Evolutionary conservation across 2,888 invertebrate genomes (phyloP), one percentile per base, ranked within the genome.

Genomic region (Tiliacea aurago): DNA sequence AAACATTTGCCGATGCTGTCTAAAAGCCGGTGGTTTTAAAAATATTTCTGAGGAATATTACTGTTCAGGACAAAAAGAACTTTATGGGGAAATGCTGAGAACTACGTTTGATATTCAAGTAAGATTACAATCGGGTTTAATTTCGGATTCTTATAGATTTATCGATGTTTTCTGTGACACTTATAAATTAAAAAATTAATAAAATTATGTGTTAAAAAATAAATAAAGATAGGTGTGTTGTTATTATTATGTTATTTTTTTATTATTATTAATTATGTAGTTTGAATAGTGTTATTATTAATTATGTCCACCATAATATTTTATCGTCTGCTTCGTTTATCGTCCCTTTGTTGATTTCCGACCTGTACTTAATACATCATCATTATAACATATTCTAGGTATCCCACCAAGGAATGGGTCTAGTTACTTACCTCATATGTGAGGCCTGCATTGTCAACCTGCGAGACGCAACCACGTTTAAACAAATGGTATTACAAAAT

Each of bases 41-140:
- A 86, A 90, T 81, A 87, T 91, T 73, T 87, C 85, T 0, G 70
- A 81, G 0, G 88, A 90, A 82, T 90, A 89, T 73, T 82, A 83
- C 45, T 81, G 71, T 80, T 84, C 78, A 49, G 89, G 85, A 4
- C 84, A 86, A 47, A 90, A 84, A 79, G 90, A 91, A 84, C 77
- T 89, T 1, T 91, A 90, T 64, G 86, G 79, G 33, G 87, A 86
- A 6, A 90, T 93, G 89, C 80, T 94, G 7, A 88, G 82, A 68
- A 83, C 88, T 45, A 92, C 91, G 3, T 92, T 94, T 53, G 85
- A 91, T 78, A 86, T 94, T 59, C 88, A 91, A 86, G 94, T 93
- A 87, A 76, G 83, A 78, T 72, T 81, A 1, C 1, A 41, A 43
- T 51, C 3, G 3, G 9, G 0, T 62, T 43, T 58, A 0, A 28